Base-by-base conservation (phyloP, 2,797 vertebrate species). In the Periparus ater region DNA sequence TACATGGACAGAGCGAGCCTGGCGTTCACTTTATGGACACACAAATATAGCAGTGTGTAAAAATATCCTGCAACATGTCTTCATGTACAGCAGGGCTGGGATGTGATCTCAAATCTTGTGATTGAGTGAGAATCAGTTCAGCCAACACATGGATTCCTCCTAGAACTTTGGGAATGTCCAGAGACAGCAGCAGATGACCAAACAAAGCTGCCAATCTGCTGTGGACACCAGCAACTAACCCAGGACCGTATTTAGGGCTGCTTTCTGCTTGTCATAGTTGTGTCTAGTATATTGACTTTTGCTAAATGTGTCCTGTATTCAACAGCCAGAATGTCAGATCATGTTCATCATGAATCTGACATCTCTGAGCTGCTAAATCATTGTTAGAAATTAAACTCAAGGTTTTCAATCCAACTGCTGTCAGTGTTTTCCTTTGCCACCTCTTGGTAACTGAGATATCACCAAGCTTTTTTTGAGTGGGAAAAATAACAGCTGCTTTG, bases 401-500 rank as follows among this genome's bases (percentile, higher is more conserved):
- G 48, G 48, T 20, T 93, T 95, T 53, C 32, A 55, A 62, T 66
- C 48, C 71, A 70, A 21, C 63, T 88, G 58, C 85, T 91, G 85
- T 86, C 53, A 73, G 42, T 84, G 60, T 42, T 61, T 92, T 62
- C 3, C 11, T 91, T 93, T 95, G 60, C 71, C 66, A 86, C 66
- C 40, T 93, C 88, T 86, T 81, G 51, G 50, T 90, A 76, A 62
- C 93, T 86, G 85, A 78, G 88, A 38, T 73, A 86, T 88, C 77
- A 76, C 76, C 17, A 27, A 60, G 73, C 23, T 84, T 95, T 91
- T 40, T 63, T 76, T 8, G 10, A 67, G 80, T 71, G 88, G 76
- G 73, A 91, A 91, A 94, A 90, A 65, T 84, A 91, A 11, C 76
- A 88, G 42, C 76, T 94, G 83, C 67, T 91, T 91, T 90, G 77